Evolutionary conservation across 2,113 vertebrate genomes (phyloP), one percentile per base, ranked within the genome.

Genomic region (Actenoides lindsayi): DNA sequence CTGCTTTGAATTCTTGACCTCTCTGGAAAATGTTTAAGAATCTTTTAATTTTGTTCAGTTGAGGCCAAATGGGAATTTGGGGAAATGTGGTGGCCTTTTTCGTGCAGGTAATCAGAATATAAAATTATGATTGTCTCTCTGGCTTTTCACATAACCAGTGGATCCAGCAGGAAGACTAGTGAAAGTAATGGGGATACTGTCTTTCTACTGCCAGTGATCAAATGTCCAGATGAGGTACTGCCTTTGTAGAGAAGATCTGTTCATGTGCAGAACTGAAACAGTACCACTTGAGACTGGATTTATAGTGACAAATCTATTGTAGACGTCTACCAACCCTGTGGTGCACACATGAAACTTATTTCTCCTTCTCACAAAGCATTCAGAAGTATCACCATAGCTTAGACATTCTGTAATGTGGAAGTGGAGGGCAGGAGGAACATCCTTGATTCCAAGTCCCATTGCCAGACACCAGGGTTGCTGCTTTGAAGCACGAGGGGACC

Each of bases 41-140:
- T 63, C 6, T 70, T 63, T 89, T 92, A 57, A 87, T 71, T 78
- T 70, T 30, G 31, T 51, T 63, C 73, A 96, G 25, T 54, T 78
- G 64, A 80, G 18, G 14, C 65, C 11, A 20, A 51, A 30, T 46
- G 92, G 65, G 90, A 90, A 90, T 90, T 46, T 46, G 14, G 23
- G 87, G 23, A 91, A 91, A 93, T 24, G 15, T 56, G 46, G 75
- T 85, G 70, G 10, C 78, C 70, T 96, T 83, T 93, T 70, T 70
- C 84, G 50, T 42, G 82, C 78, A 80, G 67, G 67, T 80, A 96
- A 89, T 95, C 91, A 79, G 74, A 85, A 57, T 82, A 39, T 91
- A 79, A 69, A 89, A 48, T 50, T 48, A 56, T 9, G 17, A 73
- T 83, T 70, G 13, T 81, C 64, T 25, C 80, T 73, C n/a, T 84